Conservation (phyloP, 2,888 invertebrate species). For the Gerosis bhagava region DNA sequence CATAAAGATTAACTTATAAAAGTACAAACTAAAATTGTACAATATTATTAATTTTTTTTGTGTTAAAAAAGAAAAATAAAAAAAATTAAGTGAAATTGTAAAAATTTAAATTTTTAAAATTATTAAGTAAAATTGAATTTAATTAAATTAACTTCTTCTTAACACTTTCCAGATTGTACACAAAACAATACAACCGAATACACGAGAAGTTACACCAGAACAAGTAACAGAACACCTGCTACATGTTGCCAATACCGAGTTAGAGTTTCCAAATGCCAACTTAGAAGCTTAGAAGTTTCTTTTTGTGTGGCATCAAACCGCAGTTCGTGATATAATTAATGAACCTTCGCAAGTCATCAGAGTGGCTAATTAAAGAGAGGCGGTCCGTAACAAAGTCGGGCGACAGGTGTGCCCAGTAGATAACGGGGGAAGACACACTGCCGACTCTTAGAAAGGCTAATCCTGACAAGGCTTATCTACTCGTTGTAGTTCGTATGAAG, state of each 20-base stretch:
- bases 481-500: constrained; percentile 17
- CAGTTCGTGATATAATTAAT: constrained; percentile 66
- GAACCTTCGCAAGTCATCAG: constrained; percentile 60
- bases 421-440: constrained; percentile 50
- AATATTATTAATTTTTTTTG: too few species aligned
- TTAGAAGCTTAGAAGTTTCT: constrained; percentile 13
- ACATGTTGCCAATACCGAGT: constrained; percentile 11
- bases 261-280: constrained; percentile 1
- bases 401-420: constrained; percentile 62
- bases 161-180: too few species aligned
- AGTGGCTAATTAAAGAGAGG: constrained; percentile 63
- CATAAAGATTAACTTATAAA: too few species aligned
- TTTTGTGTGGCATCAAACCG: constrained; percentile 45
- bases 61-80: too few species aligned
- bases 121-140: too few species aligned
- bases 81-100: too few species aligned
- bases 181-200: constrained; percentile 22
- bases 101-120: too few species aligned
- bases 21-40: too few species aligned
- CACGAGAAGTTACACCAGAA: constrained; percentile 7
- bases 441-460: constrained; percentile 46
- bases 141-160: too few species aligned
- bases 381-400: constrained; percentile 57
- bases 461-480: constrained; percentile 32
- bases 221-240: constrained; percentile 14